These are phyloP conservation scores for Lonchura striata DNA, from an alignment of 2,113 vertebrate genomes.

Conservation along the genomic window DNA sequence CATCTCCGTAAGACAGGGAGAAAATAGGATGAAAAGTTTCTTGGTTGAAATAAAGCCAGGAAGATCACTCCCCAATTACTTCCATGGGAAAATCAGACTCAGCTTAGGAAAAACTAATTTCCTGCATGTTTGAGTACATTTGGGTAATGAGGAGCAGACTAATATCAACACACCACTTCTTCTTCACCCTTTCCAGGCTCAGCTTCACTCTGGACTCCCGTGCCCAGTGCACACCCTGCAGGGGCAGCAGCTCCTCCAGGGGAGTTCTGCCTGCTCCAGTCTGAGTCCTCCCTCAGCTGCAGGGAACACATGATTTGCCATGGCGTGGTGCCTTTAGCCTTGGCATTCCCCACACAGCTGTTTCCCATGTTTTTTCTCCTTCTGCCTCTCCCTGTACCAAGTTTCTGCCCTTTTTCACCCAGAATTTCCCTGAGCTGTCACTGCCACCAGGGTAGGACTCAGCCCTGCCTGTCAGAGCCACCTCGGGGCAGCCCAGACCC, in stretches of 20 bases:
- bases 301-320: not conserved
- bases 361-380: not conserved
- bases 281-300: rapidly evolving
- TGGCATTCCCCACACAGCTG: not conserved
- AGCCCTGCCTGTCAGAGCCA: rapidly evolving
- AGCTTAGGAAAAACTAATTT: not conserved
- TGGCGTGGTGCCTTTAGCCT: rapidly evolving
- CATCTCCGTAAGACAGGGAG: not conserved
- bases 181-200: not conserved
- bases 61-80: not conserved
- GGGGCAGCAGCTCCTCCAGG: not conserved
- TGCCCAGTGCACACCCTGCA: rapidly evolving
- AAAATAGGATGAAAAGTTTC: not conserved
- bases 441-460: rapidly evolving
- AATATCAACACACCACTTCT: not conserved
- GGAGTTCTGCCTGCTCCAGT: not conserved
- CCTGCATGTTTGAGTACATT: not conserved
- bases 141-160: not conserved
- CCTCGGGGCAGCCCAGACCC: rapidly evolving
- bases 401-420: not conserved
- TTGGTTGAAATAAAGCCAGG: not conserved
- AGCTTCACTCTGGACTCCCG: not conserved
- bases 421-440: not conserved
- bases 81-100: not conserved
- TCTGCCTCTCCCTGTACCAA: not conserved